phyloP scores from a whole-genome alignment of 2,797 vertebrate genomes.

The Botia almorhae region DNA sequence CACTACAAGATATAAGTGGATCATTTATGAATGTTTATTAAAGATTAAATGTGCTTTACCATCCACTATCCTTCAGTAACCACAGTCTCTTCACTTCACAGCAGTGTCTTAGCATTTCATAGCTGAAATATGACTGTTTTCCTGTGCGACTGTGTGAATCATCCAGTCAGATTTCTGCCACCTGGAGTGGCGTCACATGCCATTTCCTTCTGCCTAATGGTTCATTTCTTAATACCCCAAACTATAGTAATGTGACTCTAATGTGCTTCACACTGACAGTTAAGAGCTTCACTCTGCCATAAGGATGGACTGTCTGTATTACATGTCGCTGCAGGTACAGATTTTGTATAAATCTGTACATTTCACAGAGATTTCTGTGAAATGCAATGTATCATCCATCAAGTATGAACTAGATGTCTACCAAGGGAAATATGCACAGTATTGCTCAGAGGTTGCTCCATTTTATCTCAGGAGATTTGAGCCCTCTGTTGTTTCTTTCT shows the following conservation, averaged over 20 bases:
- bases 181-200: conserved; percentile 75
- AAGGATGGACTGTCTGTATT: conserved; percentile 32
- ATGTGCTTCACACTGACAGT: conserved; percentile 53
- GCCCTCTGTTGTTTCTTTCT: not conserved
- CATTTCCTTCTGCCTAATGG: conserved; percentile 78
- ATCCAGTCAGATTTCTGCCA: conserved; percentile 77
- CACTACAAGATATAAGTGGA: not conserved
- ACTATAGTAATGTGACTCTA: conserved; percentile 63
- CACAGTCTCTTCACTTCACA: conserved; percentile 16
- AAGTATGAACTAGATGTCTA: conserved; percentile 24
- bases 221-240: conserved; percentile 77
- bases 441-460: not conserved
- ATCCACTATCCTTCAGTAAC: conserved; percentile 13
- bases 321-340: not conserved
- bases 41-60: not conserved
- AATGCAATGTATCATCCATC: conserved; percentile 17
- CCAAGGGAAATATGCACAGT: not conserved
- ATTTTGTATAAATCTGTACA: conserved; percentile 11
- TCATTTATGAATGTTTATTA: conserved; percentile 20
- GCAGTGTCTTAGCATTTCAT: conserved; percentile 1
- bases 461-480: not conserved
- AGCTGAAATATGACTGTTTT: conserved; percentile 33
- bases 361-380: conserved; percentile 26
- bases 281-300: not conserved
- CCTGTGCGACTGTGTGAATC: conserved; percentile 62